Conservation (phyloP, 2,888 invertebrate genomes). For the Phyllotreta cruciferae region DNA sequence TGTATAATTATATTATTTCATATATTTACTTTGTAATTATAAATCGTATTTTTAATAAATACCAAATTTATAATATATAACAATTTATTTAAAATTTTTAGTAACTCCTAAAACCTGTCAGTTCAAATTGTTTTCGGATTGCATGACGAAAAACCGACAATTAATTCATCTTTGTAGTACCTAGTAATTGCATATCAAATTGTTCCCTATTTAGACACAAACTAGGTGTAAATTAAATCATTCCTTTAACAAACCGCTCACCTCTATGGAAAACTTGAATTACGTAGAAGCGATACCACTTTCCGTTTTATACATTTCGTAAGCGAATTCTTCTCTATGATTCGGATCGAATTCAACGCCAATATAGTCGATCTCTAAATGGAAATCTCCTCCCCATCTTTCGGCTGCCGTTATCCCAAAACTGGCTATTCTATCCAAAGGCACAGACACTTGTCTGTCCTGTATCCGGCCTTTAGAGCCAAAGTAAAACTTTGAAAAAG, state of each 20-base stretch:
- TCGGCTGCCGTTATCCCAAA: conserved; percentile 87
- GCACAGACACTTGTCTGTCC: conserved; percentile 76
- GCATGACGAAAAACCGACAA: too few relatives aligned
- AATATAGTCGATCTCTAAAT: conserved; percentile 91
- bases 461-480: conserved; percentile 85
- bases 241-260: not conserved
- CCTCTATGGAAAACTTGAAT: conserved; percentile 26
- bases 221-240: not conserved
- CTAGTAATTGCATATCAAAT: too few relatives aligned
- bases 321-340: conserved; percentile 86
- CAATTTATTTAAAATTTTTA: too few relatives aligned
- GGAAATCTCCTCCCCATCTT: conserved; percentile 81
- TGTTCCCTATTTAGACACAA: not conserved
- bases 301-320: conserved; percentile 86
- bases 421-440: conserved; percentile 68
- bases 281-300: conserved; percentile 72
- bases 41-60: too few relatives aligned
- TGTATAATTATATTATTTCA: too few relatives aligned
- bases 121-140: too few relatives aligned
- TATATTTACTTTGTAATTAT: too few relatives aligned
- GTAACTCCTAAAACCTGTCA: too few relatives aligned
- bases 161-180: too few relatives aligned
- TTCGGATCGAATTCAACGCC: conserved; percentile 83
- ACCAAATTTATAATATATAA: too few relatives aligned
- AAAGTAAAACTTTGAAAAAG: conserved; percentile 91